A percentile compares a stretch with the other conserved stretches of the same genome.
These are phyloP conservation scores for Ceratosolen fusciceps DNA, from an alignment of 1,140 invertebrate genomes.

Conservation along the genomic window DNA sequence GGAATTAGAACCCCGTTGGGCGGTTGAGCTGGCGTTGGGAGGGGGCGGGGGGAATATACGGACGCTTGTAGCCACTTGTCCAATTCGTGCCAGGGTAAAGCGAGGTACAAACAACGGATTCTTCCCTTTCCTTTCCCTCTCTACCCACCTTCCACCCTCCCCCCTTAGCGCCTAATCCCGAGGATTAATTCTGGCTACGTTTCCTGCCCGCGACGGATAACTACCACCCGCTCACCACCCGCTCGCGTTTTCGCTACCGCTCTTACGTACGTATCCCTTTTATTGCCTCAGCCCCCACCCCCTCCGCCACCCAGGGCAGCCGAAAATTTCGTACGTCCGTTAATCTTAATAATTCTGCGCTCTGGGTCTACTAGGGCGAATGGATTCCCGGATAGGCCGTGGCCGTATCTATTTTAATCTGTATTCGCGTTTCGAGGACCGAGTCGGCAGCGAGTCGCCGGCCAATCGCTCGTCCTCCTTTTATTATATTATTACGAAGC, in stretches of 20 bases:
- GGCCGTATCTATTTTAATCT: too few relatives aligned
- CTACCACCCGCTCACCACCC: not conserved
- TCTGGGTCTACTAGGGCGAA: too few relatives aligned
- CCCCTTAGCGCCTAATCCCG: conserved; percentile 52
- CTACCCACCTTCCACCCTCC: too few relatives aligned
- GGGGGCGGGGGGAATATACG: not conserved
- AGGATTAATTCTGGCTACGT: conserved; percentile 51
- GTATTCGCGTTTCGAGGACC: too few relatives aligned
- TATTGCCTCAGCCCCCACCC: not conserved
- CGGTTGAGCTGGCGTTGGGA: too few relatives aligned
- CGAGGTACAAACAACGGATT: conserved; percentile 21
- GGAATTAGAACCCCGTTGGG: not conserved
- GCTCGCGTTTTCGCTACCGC: not conserved
- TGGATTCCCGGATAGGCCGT: too few relatives aligned
- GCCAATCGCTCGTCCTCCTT: too few relatives aligned
- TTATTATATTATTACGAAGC: too few relatives aligned
- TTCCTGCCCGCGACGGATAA: not conserved
- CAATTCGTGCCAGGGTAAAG: conserved; percentile 51
- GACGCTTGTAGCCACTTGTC: conserved; percentile 38
- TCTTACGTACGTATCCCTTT: not conserved
- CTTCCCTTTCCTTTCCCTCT: conserved; percentile 42
- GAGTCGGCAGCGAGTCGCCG: too few relatives aligned
- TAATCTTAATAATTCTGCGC: conserved; percentile 41
- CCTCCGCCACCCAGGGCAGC: not conserved
- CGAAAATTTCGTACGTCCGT: conserved; percentile 24